phyloP scores from a whole-genome alignment of 2,797 vertebrate species.

The Notamacropus eugenii region DNA sequence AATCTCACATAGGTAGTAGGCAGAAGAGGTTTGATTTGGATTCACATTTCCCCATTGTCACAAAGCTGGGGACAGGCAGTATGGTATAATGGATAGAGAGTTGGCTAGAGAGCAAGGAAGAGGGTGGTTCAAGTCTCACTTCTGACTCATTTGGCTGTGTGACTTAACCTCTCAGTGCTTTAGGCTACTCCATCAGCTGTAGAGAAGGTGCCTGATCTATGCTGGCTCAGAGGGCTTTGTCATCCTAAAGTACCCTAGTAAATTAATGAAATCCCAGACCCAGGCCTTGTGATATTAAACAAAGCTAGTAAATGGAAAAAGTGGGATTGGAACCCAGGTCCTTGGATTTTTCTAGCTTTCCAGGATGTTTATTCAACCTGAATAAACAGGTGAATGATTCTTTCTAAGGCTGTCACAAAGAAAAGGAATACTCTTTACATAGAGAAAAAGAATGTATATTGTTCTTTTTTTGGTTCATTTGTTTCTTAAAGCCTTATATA shows the following conservation, averaged over 20 bases:
- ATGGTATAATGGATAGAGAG: background rate
- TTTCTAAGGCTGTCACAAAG: constrained; percentile 44
- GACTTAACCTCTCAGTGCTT: background rate
- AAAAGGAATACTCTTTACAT: background rate
- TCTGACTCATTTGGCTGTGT: background rate
- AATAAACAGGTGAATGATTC: background rate
- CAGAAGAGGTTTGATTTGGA: background rate
- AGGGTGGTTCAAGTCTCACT: background rate
- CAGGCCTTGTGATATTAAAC: background rate
- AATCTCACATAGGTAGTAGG: background rate
- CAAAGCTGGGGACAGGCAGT: background rate
- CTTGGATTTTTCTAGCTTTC: background rate
- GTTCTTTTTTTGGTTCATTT: too few relatives aligned
- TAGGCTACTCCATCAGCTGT: background rate
- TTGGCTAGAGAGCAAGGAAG: background rate
- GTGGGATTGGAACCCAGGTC: background rate
- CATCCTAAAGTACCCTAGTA: background rate
- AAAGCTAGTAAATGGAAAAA: background rate
- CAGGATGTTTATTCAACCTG: background rate
- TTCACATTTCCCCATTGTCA: background rate
- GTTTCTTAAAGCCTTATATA: too few relatives aligned
- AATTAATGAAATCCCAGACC: background rate
- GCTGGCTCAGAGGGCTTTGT: background rate
- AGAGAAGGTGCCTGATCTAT: background rate
- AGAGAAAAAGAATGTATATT: constrained; percentile 5